These are phyloP conservation scores for Heliocidaris erythrogramma DNA, from an alignment of 35 echinoderm and acorn worm species.

Conservation along the genomic window DNA sequence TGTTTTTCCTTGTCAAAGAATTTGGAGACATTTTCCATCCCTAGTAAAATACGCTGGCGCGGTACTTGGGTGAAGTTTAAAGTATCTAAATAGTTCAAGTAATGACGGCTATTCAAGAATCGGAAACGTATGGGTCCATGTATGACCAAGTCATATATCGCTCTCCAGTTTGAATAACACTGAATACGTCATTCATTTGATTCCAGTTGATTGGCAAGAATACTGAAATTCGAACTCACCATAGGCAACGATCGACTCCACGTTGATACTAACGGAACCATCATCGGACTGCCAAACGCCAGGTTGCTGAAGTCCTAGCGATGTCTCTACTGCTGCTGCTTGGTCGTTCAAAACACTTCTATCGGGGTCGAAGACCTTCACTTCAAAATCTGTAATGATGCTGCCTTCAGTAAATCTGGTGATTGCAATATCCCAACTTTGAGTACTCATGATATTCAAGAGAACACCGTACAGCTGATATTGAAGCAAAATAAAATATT, in stretches of 20 bases:
- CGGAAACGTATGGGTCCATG: not conserved
- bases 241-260: not conserved
- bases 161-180: no score
- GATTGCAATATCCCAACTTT: not conserved
- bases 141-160: no score
- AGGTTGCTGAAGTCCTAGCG: not conserved
- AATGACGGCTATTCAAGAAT: not conserved
- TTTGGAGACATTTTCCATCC: no score
- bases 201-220: no score
- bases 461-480: not conserved
- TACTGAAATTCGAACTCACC: not conserved
- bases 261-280: not conserved
- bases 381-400: not conserved
- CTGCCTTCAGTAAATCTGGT: not conserved
- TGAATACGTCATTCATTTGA: no score
- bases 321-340: not conserved
- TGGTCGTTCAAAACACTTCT: not conserved
- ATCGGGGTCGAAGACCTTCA: not conserved
- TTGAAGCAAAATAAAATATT: not conserved
- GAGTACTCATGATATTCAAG: no score
- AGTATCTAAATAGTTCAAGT: not conserved
- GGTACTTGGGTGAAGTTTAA: not conserved
- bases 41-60: no score
- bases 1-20: no score
- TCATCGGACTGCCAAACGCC: not conserved